Percentiles rank a stretch among this genome's conserved stretches.
Conservation (phyloP, 2,888 invertebrate genomes). For the Cosmia trapezina region DNA sequence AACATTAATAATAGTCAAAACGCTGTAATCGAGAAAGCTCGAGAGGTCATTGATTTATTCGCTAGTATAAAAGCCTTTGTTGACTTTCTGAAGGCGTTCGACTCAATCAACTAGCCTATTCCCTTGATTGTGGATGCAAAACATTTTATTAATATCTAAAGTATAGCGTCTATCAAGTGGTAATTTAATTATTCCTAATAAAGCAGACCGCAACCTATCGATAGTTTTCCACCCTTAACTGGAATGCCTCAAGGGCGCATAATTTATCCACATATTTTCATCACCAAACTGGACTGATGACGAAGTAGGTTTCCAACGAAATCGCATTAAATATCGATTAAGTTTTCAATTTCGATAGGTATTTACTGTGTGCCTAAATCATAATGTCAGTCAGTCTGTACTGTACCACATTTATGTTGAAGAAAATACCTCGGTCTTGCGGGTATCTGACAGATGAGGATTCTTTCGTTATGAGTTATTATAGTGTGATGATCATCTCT, state of each 20-base stretch:
- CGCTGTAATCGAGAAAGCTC: conserved; percentile 28
- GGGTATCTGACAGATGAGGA: background rate
- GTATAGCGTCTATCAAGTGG: too few species aligned
- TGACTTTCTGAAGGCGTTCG: conserved; percentile 19
- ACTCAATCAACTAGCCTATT: background rate
- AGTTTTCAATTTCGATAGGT: background rate
- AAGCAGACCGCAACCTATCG: background rate
- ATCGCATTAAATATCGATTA: background rate
- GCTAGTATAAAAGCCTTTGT: background rate
- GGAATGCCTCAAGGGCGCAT: conserved; percentile 23
- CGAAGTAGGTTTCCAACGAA: background rate
- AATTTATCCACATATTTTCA: conserved; percentile 2
- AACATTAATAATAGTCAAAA: conserved; percentile 10
- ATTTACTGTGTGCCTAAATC: background rate
- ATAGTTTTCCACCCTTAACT: background rate
- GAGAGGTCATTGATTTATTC: conserved; percentile 26
- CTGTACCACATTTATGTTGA: background rate
- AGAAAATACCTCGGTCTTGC: background rate
- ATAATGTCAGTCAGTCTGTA: background rate
- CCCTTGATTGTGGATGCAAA: background rate
- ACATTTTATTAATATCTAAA: background rate
- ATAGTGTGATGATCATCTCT: background rate
- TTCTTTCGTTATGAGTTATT: background rate
- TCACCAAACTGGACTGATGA: background rate
- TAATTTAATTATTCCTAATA: background rate